These are phyloP conservation scores for Megastigmus dorsalis DNA, from an alignment of 2,888 invertebrate genomes.

Conservation along the genomic window DNA sequence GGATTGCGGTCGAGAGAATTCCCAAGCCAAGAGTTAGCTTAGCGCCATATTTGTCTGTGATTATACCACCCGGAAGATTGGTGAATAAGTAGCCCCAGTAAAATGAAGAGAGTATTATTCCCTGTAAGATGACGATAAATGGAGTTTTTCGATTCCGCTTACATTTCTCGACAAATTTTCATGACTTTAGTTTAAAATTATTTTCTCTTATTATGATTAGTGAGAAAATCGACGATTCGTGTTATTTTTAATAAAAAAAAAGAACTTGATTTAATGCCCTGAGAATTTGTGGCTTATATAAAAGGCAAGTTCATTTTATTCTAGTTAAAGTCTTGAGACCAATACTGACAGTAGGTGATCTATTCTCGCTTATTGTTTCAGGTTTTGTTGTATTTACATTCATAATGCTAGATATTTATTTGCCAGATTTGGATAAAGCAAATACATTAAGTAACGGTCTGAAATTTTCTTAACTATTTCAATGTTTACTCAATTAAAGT, in stretches of 20 bases:
- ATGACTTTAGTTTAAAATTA: background rate
- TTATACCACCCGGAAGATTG: constrained; percentile 87
- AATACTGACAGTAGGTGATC: no score
- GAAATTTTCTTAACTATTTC: background rate
- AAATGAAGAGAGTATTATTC: constrained; percentile 87
- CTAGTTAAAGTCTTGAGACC: no score
- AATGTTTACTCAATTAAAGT: background rate
- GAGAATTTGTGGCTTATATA: no score
- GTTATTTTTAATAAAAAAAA: no score
- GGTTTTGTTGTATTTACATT: no score
- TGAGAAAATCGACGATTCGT: no score
- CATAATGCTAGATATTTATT: background rate
- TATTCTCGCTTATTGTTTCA: no score
- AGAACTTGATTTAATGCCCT: no score
- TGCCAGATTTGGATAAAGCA: background rate
- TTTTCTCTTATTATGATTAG: no score
- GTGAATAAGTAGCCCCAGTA: constrained; percentile 91
- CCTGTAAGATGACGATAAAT: constrained; percentile 73
- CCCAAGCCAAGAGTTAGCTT: constrained; percentile 89
- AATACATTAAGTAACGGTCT: background rate
- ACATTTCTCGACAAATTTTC: no score
- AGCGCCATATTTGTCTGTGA: constrained; percentile 89
- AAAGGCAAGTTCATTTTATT: no score
- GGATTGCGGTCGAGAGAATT: constrained; percentile 86
- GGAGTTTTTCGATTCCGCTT: no score